Evolutionary conservation across 2,888 invertebrate genomes (phyloP).

Genomic region (Odontocolon sp.): DNA sequence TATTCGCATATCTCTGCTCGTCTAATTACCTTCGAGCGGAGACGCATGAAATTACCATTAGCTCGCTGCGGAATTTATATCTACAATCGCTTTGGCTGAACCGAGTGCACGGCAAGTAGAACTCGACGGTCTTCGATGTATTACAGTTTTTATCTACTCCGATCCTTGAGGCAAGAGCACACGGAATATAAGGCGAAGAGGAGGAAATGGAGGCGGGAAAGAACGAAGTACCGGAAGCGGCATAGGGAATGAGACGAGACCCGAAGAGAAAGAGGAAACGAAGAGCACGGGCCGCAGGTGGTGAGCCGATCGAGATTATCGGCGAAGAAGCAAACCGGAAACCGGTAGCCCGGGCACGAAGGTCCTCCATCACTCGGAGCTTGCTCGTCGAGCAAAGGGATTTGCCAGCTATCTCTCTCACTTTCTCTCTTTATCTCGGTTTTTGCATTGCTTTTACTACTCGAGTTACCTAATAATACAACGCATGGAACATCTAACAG

Average conservation of each 20-base stretch:
- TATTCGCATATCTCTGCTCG: slow-evolving; percentile 39
- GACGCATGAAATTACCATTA: slow-evolving; percentile 65
- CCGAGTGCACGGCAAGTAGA: slow-evolving; percentile 6
- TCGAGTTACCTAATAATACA: slow-evolving; percentile 42
- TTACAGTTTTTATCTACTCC: slow-evolving; percentile 62
- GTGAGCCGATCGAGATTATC: slow-evolving; percentile 76
- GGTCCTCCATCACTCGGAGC: slow-evolving; percentile 73
- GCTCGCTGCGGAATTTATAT: slow-evolving; percentile 59
- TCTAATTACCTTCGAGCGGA: slow-evolving; percentile 62
- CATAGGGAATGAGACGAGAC: slow-evolving; percentile 2
- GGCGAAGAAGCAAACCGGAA: slow-evolving; percentile 74
- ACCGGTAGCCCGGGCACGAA: slow-evolving; percentile 74
- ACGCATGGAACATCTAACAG: slow-evolving; percentile 72
- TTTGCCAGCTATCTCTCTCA: slow-evolving; percentile 5
- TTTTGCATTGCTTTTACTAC: slow-evolving; percentile 65
- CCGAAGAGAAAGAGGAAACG: slow-evolving; percentile 24
- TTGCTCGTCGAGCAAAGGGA: slow-evolving; percentile 13
- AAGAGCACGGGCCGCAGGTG: slow-evolving; percentile 70
- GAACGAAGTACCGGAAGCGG: slow-evolving; percentile 32
- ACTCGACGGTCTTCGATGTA: slow-evolving; percentile 59
- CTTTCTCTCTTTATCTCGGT: slow-evolving; percentile 59
- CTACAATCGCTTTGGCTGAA: slow-evolving; percentile 51
- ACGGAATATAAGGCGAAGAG: slow-evolving; percentile 50
- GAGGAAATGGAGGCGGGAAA: slow-evolving; percentile 38
- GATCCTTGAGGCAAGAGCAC: slow-evolving; percentile 45